Evolutionary conservation across 2,888 invertebrate genomes (phyloP), one percentile per base, ranked within the genome.

Genomic region (Polyommatus icarus): DNA sequence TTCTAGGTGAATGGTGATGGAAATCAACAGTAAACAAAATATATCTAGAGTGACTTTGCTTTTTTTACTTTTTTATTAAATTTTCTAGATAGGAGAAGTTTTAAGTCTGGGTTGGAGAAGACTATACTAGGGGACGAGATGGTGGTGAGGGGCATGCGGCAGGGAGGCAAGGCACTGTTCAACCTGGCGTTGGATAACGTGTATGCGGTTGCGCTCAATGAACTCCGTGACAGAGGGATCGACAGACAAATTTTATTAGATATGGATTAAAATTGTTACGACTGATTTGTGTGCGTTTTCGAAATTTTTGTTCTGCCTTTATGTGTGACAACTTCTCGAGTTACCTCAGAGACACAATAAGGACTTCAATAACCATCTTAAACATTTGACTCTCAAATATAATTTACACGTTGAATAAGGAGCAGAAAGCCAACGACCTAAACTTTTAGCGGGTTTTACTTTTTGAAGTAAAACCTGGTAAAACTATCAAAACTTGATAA

Each of bases 101-200:
- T 67, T 32, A 67, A 32, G 15, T 32, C 67, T 18, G 67, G 67
- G 29, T 67, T 67, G 29, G 29, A 32, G 18, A 67, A 67, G 32
- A 67, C 29, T 18, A 67, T 67, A 29, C 10, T 29, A 29, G 67
- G 67, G 29, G 67, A 67, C 29, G 29, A 67, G 67, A 29, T 32
- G 67, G 67, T 67, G 67, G 29, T 67, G 29, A 67, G 29, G 15
- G 67, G 67, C 67, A 67, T 67, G 67, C 12, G 67, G 67, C 67
- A 32, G 67, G 29, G 29, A 4, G 67, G 67, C 18, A 32, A 67
- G 29, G 67, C 67, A 5, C 67, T 67, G 6, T 29, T 67, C 18
- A 67, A 15, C 12, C 15, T 67, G 15, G 67, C 29, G 10, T 15
- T 67, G 67, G 67, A 67, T 29, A 32, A 29, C 29, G 12, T 15